Conservation (phyloP, 2,797 vertebrate species). For the Tadarida brasiliensis region DNA sequence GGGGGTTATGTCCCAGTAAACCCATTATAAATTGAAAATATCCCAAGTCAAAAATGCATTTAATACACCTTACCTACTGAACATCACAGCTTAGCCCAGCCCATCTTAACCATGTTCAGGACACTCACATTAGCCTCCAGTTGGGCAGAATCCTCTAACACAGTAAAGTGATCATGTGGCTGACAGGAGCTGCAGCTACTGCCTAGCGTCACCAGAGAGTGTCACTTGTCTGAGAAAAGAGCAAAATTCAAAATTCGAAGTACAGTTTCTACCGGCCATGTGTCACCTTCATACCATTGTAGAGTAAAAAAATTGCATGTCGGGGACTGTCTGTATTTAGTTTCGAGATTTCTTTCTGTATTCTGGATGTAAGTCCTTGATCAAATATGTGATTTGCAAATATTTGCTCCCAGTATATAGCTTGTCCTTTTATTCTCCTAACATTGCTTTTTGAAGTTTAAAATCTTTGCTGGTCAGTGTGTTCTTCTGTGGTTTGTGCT, state of each 20-base stretch:
- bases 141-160: neutral
- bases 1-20: neutral
- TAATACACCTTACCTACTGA: neutral
- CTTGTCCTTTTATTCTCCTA: slow-evolving; percentile 45
- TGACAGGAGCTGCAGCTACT: neutral
- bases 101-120: neutral
- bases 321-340: neutral
- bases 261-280: neutral
- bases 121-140: rapidly evolving
- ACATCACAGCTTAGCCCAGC: neutral
- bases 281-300: neutral
- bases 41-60: neutral
- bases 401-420: neutral
- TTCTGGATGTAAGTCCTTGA: neutral
- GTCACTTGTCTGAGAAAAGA: no score
- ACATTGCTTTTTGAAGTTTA: neutral
- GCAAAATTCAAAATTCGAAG: neutral
- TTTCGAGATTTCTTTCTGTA: neutral
- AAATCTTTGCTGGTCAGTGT: neutral
- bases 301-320: neutral
- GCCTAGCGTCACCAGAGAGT: neutral
- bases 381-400: neutral
- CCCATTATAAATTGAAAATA: neutral
- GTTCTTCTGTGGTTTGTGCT: neutral
- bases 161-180: neutral